Evolutionary conservation across 2,888 invertebrate genomes (phyloP), one percentile per base, ranked within the genome.

Genomic region (Ariolimax columbianus): DNA sequence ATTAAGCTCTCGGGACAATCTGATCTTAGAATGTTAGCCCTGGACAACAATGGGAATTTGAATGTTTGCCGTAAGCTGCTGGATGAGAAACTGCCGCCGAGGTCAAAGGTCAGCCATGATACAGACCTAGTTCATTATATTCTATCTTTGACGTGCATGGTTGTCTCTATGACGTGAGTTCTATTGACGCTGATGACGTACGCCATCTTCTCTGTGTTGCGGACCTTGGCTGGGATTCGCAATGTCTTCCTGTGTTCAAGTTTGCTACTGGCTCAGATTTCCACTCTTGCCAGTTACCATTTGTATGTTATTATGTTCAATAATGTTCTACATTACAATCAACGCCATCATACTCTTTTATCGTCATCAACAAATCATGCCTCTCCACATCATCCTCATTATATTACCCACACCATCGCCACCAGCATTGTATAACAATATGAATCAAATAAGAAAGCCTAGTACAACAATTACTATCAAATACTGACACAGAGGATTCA

Each of bases 111-210:
- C 11, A 23, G 19, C 6, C 6, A 4, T 9, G 14, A 7, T 1
- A n/a, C 11, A 4, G 23, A 59, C 14, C 14, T 38, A 33, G 14
- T 63, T 38, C 19, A 40, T 36, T 81, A 81, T 38, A 4, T 68
- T 14, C 30, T 81, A 55, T 77, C 81, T 3, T 14, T 85, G 1
- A 38, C 19, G 2, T 85, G 85, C 23, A 14, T 81, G 30, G 36
- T 36, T 38, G n/a, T 77, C 36, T 85, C 85, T 17, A 36, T 81
- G 38, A 0, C 77, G 17, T 80, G 85, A 33, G 77, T 85, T 19
- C 30, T 77, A 11, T 33, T 75, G 26, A 81, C 85, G 7, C 9
- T 85, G 14, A 36, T 81, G 38, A 85, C 85, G 11, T 85, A 85
- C 36, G 19, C 26, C 51, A 26, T n/a, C 38, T 81, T 85, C 30